A percentile compares a stretch with the other conserved stretches of the same genome.
phyloP scores from a whole-genome alignment of 2,888 invertebrate genomes.

The Beris chalybata region DNA sequence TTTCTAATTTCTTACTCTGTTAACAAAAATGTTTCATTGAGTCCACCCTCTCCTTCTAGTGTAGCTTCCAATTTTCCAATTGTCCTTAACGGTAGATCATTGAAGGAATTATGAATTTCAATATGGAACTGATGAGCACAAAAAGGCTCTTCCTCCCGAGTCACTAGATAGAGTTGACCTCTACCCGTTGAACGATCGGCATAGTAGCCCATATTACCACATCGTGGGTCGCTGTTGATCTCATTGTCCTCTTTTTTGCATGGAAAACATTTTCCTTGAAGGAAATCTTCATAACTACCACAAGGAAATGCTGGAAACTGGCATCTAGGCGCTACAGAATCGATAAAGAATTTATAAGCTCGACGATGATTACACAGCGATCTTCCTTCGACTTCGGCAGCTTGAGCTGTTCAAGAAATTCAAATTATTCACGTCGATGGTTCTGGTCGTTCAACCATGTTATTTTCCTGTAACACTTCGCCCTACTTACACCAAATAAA shows the following conservation, averaged over 20 bases:
- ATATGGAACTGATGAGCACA: slow-evolving; percentile 91
- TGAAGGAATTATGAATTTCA: slow-evolving; percentile 74
- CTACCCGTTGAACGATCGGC: slow-evolving; percentile 81
- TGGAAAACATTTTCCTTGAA: slow-evolving; percentile 76
- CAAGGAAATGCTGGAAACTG: slow-evolving; percentile 92
- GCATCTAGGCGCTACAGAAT: slow-evolving; percentile 88
- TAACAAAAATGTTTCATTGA: slow-evolving; percentile 87
- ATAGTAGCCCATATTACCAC: slow-evolving; percentile 94
- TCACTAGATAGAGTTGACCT: slow-evolving; percentile 85
- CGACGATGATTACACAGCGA: slow-evolving; percentile 91
- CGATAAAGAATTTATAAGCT: slow-evolving; percentile 92
- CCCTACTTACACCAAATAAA: slow-evolving; percentile 77
- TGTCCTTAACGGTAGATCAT: slow-evolving; percentile 63
- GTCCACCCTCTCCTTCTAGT: slow-evolving; percentile 75
- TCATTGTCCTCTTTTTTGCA: slow-evolving; percentile 59
- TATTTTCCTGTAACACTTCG: no score
- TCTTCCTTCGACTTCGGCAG: slow-evolving; percentile 80
- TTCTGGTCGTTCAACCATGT: no score
- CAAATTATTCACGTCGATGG: slow-evolving; percentile 1
- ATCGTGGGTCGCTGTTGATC: slow-evolving; percentile 60
- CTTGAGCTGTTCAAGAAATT: slow-evolving; percentile 54
- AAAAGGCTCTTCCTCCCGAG: slow-evolving; percentile 89
- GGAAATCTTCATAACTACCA: slow-evolving; percentile 78
- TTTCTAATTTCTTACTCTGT: slow-evolving; percentile 67
- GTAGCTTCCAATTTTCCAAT: slow-evolving; percentile 77